These are phyloP conservation scores for Poicephalus gulielmi DNA, from an alignment of 2,113 vertebrate species.

Conservation along the genomic window DNA sequence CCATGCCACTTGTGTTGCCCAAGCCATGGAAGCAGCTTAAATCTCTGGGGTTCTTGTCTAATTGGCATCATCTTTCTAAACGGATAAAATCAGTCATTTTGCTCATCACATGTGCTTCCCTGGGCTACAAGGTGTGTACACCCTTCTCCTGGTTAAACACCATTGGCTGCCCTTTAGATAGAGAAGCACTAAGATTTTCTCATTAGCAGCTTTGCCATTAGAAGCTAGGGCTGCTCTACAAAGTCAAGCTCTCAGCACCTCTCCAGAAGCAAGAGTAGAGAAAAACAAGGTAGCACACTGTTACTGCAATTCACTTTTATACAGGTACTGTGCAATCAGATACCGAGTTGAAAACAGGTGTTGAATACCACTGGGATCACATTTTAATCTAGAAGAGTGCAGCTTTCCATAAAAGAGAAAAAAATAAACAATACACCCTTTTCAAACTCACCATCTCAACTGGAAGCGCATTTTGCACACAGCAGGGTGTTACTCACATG, in stretches of 20 bases:
- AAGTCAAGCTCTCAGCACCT: too few relatives aligned
- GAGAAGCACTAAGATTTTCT: not conserved
- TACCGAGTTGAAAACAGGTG: not conserved
- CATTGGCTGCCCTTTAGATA: accelerated
- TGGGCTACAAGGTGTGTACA: not conserved
- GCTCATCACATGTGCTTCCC: not conserved
- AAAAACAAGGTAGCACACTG: not conserved
- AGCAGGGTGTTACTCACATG: accelerated
- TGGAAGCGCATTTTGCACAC: not conserved
- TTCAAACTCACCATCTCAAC: not conserved
- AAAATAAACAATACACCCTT: accelerated
- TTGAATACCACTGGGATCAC: not conserved
- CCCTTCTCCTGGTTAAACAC: not conserved
- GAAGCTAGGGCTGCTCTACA: not conserved
- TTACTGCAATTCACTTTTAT: not conserved
- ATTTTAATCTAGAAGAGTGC: not conserved
- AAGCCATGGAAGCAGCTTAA: not conserved
- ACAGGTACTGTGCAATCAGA: not conserved
- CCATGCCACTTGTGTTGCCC: accelerated
- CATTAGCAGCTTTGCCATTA: not conserved
- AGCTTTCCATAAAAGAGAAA: not conserved
- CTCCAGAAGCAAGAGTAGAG: not conserved
- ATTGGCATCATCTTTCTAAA: not conserved
- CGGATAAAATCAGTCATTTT: not conserved
- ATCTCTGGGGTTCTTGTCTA: not conserved